Conservation (phyloP, 2,888 invertebrate species). For the Drosophila paramelanica region DNA sequence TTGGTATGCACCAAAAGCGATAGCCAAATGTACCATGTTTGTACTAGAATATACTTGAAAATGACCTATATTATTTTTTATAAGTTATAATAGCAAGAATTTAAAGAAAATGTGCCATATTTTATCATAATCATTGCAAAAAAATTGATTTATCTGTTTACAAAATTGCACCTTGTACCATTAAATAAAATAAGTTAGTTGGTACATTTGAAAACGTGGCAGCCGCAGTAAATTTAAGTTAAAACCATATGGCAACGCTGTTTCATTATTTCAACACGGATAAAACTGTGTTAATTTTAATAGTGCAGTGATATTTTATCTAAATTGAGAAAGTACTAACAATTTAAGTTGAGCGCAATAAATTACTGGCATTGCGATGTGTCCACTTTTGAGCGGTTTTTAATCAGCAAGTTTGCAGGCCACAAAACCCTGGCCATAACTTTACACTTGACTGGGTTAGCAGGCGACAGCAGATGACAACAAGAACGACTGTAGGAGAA, state of each 20-base stretch:
- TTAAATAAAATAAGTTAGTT: no score
- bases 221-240: not conserved
- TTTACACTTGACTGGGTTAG: conserved; percentile 60
- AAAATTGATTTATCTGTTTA: no score
- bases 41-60: no score
- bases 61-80: no score
- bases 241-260: not conserved
- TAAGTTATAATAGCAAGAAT: no score
- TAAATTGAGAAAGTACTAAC: not conserved
- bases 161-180: no score
- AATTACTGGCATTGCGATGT: not conserved
- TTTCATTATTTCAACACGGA: not conserved
- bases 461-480: conserved; percentile 44
- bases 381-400: conserved; percentile 8
- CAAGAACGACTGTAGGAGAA: not conserved
- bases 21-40: not conserved
- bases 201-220: not conserved
- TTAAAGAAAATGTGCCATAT: no score
- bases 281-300: not conserved
- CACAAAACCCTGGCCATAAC: conserved; percentile 66
- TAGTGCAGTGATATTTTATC: not conserved
- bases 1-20: not conserved
- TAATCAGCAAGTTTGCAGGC: conserved; percentile 72
- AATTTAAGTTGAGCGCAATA: conserved; percentile 2
- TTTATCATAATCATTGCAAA: no score